Conservation (phyloP, 2,113 vertebrate genomes). For the Mionectes macconnelli region DNA sequence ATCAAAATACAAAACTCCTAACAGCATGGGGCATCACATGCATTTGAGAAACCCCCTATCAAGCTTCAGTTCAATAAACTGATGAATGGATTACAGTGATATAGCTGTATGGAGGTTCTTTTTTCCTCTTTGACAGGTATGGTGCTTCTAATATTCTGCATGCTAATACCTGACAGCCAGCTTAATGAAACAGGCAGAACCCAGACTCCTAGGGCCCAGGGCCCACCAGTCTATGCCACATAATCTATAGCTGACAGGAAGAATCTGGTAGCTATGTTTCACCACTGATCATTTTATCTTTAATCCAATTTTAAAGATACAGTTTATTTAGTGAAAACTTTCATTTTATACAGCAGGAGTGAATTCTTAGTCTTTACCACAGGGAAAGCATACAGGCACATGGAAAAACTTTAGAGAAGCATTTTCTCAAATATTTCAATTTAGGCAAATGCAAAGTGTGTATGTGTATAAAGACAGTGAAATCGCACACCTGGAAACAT, state of each 20-base stretch:
- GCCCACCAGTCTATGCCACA: neutral
- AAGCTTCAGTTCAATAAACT: slow-evolving; percentile 43
- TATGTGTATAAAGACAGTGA: neutral
- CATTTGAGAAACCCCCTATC: neutral
- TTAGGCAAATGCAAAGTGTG: rapidly evolving
- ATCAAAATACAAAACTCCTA: slow-evolving; percentile 33
- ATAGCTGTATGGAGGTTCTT: neutral
- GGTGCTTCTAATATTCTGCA: neutral
- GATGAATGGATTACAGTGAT: slow-evolving; percentile 21
- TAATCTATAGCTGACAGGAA: neutral
- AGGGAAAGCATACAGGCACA: rapidly evolving
- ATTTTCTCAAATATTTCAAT: neutral
- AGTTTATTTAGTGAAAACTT: neutral
- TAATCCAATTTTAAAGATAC: neutral
- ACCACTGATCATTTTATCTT: neutral
- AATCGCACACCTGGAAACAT: neutral
- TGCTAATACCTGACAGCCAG: neutral
- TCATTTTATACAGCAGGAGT: neutral
- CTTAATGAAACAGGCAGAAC: slow-evolving; percentile 35
- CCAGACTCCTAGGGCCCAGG: neutral
- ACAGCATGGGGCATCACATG: neutral
- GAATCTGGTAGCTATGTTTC: neutral
- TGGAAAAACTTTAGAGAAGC: neutral
- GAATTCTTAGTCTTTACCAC: neutral
- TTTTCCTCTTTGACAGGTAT: slow-evolving; percentile 11